phyloP scores from a whole-genome alignment of 1,140 invertebrate genomes.

The Drosophila tristis region DNA sequence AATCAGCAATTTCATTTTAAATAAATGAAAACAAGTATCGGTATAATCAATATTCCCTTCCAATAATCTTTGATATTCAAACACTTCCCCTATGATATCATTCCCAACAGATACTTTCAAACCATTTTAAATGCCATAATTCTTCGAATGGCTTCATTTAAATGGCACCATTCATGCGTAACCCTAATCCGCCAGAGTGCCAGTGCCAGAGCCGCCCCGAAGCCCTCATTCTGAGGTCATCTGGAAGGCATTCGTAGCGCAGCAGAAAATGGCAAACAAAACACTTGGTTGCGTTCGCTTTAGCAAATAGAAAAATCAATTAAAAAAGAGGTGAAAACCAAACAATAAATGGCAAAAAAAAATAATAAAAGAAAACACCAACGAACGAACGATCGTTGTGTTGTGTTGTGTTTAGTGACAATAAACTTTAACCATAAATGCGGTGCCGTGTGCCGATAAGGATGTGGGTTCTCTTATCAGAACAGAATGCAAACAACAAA shows the following conservation, averaged over 20 bases:
- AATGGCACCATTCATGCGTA: neutral
- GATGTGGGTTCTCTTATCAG: slow-evolving; percentile 49
- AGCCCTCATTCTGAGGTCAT: slow-evolving; percentile 60
- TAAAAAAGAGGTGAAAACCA: slow-evolving; percentile 76
- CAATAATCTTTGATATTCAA: too few species aligned
- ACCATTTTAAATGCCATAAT: slow-evolving; percentile 27
- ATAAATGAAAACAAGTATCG: too few species aligned
- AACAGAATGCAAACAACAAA: slow-evolving; percentile 21
- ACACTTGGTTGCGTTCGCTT: slow-evolving; percentile 43
- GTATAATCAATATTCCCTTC: too few species aligned
- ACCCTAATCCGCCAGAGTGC: too few species aligned
- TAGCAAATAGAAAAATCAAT: slow-evolving; percentile 71
- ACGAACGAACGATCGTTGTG: neutral
- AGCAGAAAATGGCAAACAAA: slow-evolving; percentile 49
- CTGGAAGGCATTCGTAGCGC: slow-evolving; percentile 55
- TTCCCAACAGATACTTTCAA: too few species aligned
- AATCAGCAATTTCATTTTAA: too few species aligned
- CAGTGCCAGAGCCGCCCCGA: neutral
- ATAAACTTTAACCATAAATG: slow-evolving; percentile 63
- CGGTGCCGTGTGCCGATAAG: slow-evolving; percentile 58
- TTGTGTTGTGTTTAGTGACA: slow-evolving; percentile 31
- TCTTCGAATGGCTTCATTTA: slow-evolving; percentile 24
- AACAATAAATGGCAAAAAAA: slow-evolving; percentile 62
- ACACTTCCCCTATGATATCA: too few species aligned
- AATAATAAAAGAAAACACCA: slow-evolving; percentile 40